Percentiles rank a stretch among this genome's conserved stretches.
Conservation (phyloP, 1,140 invertebrate genomes). For the Apocrypta bakeri region DNA sequence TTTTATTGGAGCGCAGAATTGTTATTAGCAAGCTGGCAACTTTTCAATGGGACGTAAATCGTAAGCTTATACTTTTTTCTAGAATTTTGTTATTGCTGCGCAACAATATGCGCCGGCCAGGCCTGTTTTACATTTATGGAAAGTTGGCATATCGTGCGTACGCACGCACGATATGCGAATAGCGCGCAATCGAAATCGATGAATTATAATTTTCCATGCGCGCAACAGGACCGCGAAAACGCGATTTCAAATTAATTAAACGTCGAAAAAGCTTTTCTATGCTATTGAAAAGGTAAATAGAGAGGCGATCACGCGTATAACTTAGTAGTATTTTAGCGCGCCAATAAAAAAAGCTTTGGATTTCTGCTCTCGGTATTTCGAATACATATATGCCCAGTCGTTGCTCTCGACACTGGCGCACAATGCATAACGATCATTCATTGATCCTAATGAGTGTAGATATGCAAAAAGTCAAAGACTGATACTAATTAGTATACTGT, state of each 20-base stretch:
- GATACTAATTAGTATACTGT: neutral
- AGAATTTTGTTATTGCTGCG: neutral
- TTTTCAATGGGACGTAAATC: constrained; percentile 17
- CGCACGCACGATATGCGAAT: too few relatives aligned
- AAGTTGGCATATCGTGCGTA: too few relatives aligned
- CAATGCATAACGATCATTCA: constrained; percentile 12
- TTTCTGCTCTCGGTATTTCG: neutral
- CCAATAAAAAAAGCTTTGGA: neutral
- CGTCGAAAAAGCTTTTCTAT: neutral
- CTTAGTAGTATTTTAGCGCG: neutral
- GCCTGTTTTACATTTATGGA: neutral
- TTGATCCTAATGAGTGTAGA: constrained; percentile 14
- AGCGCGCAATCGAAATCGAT: too few relatives aligned
- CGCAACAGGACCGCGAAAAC: neutral
- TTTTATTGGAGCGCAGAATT: neutral
- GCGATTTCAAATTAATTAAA: too few relatives aligned
- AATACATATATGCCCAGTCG: neutral
- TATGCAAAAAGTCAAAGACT: neutral
- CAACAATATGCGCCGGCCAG: neutral
- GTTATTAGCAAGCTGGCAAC: neutral
- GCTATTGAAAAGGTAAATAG: neutral
- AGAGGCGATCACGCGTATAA: neutral
- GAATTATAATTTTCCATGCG: too few relatives aligned
- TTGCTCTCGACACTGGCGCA: neutral
- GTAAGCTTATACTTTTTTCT: neutral